These are phyloP conservation scores for Synanthedon vespiformis DNA, from an alignment of 2,888 invertebrate genomes.

Conservation along the genomic window DNA sequence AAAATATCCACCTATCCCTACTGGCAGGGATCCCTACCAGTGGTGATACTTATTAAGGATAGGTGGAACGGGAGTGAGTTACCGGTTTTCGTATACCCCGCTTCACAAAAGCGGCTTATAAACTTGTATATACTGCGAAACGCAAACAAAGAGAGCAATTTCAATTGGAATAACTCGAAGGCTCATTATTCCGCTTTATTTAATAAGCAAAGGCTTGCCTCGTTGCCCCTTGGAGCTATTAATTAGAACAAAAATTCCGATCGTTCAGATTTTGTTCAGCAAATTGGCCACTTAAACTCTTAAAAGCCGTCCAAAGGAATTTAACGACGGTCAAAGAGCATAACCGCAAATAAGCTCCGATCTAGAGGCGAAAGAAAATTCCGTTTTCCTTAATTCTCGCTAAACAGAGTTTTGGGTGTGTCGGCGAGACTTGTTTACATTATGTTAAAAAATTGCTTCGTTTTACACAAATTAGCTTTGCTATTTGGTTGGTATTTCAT, in stretches of 20 bases:
- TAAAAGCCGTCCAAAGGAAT: conserved; percentile 64
- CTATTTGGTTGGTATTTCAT: conserved; percentile 1
- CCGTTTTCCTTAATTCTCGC: conserved; percentile 64
- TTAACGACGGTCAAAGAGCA: conserved; percentile 71
- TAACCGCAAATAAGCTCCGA: conserved; percentile 70
- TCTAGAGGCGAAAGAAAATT: conserved; percentile 60
- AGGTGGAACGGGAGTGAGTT: too few species aligned
- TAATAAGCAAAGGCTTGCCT: conserved; percentile 46
- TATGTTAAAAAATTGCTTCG: conserved; percentile 39
- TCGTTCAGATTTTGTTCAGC: conserved; percentile 64
- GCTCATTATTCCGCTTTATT: conserved; percentile 50
- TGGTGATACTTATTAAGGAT: too few species aligned
- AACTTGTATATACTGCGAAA: conserved; percentile 3
- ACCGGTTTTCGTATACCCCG: too few species aligned
- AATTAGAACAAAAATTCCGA: conserved; percentile 68
- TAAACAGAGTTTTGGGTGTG: conserved; percentile 53
- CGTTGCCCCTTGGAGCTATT: conserved; percentile 51
- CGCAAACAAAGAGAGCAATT: conserved; percentile 13
- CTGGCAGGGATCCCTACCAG: too few species aligned
- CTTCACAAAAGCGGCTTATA: conserved; percentile 2
- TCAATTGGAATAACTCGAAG: conserved; percentile 28
- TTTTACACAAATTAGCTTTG: conserved; percentile 3
- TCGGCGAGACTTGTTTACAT: conserved; percentile 50
- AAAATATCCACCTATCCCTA: too few species aligned
- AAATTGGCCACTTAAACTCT: conserved; percentile 69